Evolutionary conservation across 92 coral and sea anemone genomes (phyloP).

Genomic region (Pocillopora grandis): DNA sequence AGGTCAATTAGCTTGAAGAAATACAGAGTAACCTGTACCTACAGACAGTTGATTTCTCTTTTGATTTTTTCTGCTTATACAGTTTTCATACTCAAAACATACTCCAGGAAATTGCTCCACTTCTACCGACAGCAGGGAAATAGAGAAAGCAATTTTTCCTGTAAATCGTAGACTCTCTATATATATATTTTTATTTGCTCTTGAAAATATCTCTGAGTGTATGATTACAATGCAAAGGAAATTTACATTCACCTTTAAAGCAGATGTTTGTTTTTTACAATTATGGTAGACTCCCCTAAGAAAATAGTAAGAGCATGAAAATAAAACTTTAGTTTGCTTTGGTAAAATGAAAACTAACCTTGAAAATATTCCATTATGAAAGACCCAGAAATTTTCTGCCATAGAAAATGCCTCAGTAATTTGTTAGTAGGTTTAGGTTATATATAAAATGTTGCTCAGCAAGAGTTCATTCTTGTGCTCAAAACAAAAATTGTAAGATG

Average conservation of each 20-base stretch:
- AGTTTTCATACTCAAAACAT: not conserved
- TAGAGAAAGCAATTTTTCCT: not conserved
- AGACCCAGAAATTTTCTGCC: not conserved
- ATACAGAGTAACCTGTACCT: not conserved
- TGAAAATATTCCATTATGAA: slow-evolving; percentile 1
- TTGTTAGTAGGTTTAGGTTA: slow-evolving; percentile 1
- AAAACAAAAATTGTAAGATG: slow-evolving; percentile 18
- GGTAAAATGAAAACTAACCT: not conserved
- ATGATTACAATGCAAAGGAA: slow-evolving; percentile 30
- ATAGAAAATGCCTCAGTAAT: slow-evolving; percentile 4
- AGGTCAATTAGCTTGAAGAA: slow-evolving; percentile 40
- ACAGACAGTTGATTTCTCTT: not conserved
- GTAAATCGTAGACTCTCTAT: not conserved
- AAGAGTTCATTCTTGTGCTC: slow-evolving; percentile 25
- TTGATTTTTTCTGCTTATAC: not conserved
- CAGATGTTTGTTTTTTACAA: slow-evolving; percentile 36
- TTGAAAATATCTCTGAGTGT: slow-evolving; percentile 39
- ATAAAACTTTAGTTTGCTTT: not conserved
- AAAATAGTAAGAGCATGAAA: not conserved
- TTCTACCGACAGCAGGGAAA: not conserved
- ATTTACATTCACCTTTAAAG: slow-evolving; percentile 25
- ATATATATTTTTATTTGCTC: slow-evolving; percentile 20
- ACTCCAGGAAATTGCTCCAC: not conserved
- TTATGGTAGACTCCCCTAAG: slow-evolving; percentile 4
- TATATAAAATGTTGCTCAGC: slow-evolving; percentile 9